A percentile compares a stretch with the other conserved stretches of the same genome.
These are phyloP conservation scores for Oncopodura yosiiana DNA, from an alignment of 1,140 invertebrate genomes.

Conservation along the genomic window DNA sequence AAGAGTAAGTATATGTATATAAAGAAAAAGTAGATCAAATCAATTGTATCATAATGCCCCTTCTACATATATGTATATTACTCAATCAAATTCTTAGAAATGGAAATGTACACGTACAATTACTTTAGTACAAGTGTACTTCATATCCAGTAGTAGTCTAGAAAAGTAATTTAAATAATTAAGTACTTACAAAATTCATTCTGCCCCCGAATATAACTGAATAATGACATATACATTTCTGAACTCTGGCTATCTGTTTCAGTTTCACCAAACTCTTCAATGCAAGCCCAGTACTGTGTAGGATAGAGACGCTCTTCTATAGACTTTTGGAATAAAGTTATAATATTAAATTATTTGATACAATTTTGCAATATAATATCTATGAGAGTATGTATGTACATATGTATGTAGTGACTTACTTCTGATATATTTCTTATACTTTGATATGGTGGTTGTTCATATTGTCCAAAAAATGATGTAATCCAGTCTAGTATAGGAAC, in stretches of 20 bases:
- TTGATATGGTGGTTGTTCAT: slow-evolving; percentile 23
- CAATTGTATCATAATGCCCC: too few relatives aligned
- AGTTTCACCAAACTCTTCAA: slow-evolving; percentile 21
- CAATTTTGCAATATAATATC: background rate
- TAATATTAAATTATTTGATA: background rate
- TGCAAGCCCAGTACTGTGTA: slow-evolving; percentile 31
- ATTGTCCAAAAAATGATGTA: slow-evolving; percentile 27
- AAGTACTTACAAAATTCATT: slow-evolving; percentile 31
- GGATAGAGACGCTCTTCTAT: slow-evolving; percentile 32
- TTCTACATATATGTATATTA: background rate
- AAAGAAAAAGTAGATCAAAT: too few relatives aligned
- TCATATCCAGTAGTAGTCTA: too few relatives aligned
- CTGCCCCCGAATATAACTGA: slow-evolving; percentile 32
- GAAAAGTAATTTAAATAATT: too few relatives aligned
- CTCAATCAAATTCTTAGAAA: background rate
- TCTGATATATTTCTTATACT: slow-evolving; percentile 2
- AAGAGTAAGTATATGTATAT: background rate
- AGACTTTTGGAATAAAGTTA: slow-evolving; percentile 13
- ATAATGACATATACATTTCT: slow-evolving; percentile 34
- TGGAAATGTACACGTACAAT: background rate
- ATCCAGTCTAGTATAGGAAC: slow-evolving; percentile 29
- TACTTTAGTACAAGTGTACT: too few relatives aligned
- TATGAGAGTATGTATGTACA: background rate
- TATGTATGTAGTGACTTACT: too few relatives aligned
- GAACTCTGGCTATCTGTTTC: slow-evolving; percentile 22